Percentiles rank a stretch among this genome's conserved stretches.
phyloP scores from a whole-genome alignment of 2,113 vertebrate genomes.

The Lichenostomus cassidix region DNA sequence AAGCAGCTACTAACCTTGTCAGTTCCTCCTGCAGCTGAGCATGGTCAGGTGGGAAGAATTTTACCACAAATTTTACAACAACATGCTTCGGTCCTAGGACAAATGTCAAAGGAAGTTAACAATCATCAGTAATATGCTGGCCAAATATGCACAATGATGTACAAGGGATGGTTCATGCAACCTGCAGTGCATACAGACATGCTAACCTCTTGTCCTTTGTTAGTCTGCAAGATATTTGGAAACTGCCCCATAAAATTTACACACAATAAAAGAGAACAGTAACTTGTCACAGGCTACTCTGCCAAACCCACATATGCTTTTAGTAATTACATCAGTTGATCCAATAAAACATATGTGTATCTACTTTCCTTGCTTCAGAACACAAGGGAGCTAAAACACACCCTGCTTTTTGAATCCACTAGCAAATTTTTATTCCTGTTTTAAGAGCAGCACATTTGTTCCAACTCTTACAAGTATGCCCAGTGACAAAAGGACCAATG shows the following conservation, averaged over 20 bases:
- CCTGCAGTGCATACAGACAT: not conserved
- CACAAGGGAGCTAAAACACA: not conserved
- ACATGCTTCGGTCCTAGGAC: conserved; percentile 88
- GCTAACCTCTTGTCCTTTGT: not conserved
- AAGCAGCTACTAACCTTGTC: conserved; percentile 83
- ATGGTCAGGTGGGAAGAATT: conserved; percentile 97
- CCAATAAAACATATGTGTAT: not conserved
- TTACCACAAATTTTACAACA: conserved; percentile 92
- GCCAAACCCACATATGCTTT: not conserved
- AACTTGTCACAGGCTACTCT: not conserved
- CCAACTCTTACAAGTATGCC: not conserved
- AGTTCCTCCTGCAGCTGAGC: conserved; percentile 95
- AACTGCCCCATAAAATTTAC: not conserved
- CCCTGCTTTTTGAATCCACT: not conserved
- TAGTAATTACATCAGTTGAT: not conserved
- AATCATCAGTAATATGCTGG: not conserved
- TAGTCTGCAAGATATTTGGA: not conserved
- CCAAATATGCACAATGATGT: not conserved
- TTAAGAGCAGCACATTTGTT: not conserved
- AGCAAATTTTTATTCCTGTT: not conserved
- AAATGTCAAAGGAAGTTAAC: not conserved
- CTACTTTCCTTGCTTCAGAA: not conserved
- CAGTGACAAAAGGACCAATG: not conserved
- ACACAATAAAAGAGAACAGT: not conserved
- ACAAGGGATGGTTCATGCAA: not conserved